Percentiles rank a stretch among this genome's conserved stretches.
Evolutionary conservation across 1,140 invertebrate species (phyloP).

Genomic region (Coptotermes formosanus): DNA sequence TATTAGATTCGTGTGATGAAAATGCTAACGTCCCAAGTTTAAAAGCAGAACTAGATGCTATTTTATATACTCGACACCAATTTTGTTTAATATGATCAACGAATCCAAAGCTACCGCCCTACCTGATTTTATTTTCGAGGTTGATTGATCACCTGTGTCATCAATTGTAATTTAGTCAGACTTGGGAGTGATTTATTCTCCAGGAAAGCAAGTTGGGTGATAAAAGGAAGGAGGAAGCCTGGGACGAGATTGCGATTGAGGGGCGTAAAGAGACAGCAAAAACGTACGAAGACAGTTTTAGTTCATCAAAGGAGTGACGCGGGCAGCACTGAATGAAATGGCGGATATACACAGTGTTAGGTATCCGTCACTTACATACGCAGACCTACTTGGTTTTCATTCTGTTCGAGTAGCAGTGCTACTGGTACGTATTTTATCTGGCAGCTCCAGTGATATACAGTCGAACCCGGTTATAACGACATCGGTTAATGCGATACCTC

Average conservation of each 20-base stretch:
- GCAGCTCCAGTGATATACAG: too few relatives aligned
- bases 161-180: slow-evolving; percentile 7
- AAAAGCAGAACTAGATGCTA: not conserved
- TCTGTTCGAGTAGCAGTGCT: too few relatives aligned
- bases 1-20: not conserved
- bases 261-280: too few relatives aligned
- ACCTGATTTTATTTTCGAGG: not conserved
- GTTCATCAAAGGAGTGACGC: too few relatives aligned
- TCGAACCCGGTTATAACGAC: too few relatives aligned
- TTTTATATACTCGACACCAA: not conserved
- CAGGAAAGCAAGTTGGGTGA: not conserved
- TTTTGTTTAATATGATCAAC: not conserved
- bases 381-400: too few relatives aligned
- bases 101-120: not conserved
- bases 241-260: not conserved
- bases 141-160: not conserved
- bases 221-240: not conserved
- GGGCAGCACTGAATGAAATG: too few relatives aligned
- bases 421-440: too few relatives aligned
- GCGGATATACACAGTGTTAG: too few relatives aligned
- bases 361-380: too few relatives aligned
- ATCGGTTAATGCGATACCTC: too few relatives aligned
- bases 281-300: too few relatives aligned
- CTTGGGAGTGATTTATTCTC: not conserved
- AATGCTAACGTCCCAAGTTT: not conserved